A percentile compares a stretch with the other conserved stretches of the same genome.
Evolutionary conservation across 1,140 invertebrate species (phyloP).

Genomic region (Panagrolaimus sp.): DNA sequence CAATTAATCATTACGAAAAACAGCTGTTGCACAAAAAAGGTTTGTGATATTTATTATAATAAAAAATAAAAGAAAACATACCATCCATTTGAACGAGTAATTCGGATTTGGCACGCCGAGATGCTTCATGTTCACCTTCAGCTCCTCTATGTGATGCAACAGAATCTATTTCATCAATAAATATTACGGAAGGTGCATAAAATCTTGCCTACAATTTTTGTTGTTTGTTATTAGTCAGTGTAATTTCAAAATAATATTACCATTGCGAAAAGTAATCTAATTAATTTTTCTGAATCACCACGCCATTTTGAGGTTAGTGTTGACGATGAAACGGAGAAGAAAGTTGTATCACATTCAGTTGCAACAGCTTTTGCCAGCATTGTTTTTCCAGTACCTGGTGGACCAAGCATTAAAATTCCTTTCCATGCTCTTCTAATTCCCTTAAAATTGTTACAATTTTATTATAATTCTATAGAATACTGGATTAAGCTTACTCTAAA

Average conservation of each 20-base stretch:
- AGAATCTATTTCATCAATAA: constrained; percentile 95
- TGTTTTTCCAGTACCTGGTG: constrained; percentile 96
- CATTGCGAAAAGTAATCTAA: constrained; percentile 95
- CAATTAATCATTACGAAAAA: no score
- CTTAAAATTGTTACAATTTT: constrained; percentile 40
- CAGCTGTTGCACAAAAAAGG: no score
- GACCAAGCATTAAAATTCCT: constrained; percentile 67
- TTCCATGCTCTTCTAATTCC: constrained; percentile 56
- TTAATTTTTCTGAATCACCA: constrained; percentile 96
- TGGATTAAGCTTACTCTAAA: constrained; percentile 67
- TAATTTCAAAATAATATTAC: constrained; percentile 61
- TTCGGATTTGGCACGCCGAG: constrained; percentile 91
- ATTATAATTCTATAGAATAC: constrained; percentile 68
- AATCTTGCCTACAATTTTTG: constrained; percentile 73
- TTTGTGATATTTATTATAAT: no score
- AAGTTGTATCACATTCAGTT: constrained; percentile 96
- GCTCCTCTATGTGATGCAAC: constrained; percentile 72
- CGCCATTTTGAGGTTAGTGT: constrained; percentile 95
- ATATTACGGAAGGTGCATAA: constrained; percentile 97
- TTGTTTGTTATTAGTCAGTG: not conserved
- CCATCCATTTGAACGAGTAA: constrained; percentile 99
- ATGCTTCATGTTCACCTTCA: constrained; percentile 95
- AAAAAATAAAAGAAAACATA: constrained; percentile 13
- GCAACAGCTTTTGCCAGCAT: constrained; percentile 97
- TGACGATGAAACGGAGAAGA: constrained; percentile 96